Base-by-base conservation (phyloP, 2,797 vertebrate genomes). In the Enteromius fasciolatus region DNA sequence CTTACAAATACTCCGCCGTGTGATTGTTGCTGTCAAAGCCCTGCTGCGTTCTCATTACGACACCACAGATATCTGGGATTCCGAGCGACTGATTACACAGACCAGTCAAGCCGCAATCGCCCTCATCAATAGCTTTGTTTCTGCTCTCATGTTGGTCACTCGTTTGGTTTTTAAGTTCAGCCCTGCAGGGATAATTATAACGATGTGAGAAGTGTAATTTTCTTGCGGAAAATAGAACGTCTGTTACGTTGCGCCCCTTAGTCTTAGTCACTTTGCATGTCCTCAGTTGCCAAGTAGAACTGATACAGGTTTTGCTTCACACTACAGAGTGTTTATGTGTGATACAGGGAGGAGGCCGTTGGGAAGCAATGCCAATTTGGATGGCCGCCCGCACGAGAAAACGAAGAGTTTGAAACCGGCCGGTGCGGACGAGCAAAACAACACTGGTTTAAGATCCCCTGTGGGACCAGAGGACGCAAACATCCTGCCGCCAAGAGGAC, bases 11-110 rank as follows among this genome's bases (percentile, higher is more conserved):
- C 36, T 80, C 54, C 1, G 44, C 73, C 8, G 25, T 3, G 31
- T 82, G 48, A 83, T 81, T 57, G 61, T 76, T 78, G 54, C 70
- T 73, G 66, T 77, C 72, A 78, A 64, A 83, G 64, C 73, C 48
- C 44, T 28, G 18, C 23, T 41, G 79, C 20, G 15, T 50, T 44
- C 68, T 72, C 69, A 82, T 76, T 80, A 78, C n/a, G 25, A 48
- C 52, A n/a, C 39, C 57, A 68, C 31, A 64, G 76, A 61, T 54
- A 57, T 20, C 15, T 52, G 61, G 50, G 39, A 75, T 83, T 83
- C 67, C 3, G 52, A 80, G 11, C 31, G 28, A 68, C 63, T 76
- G 83, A 69, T 76, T 80, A 70, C 28, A 68, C 20, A 76, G 52
- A 77, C 50, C 52, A 68, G 39, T 36, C 67, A 50, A 18, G 20